Evolutionary conservation across 2,888 invertebrate species (phyloP), one percentile per base, ranked within the genome.

Genomic region (Pecten maximus): DNA sequence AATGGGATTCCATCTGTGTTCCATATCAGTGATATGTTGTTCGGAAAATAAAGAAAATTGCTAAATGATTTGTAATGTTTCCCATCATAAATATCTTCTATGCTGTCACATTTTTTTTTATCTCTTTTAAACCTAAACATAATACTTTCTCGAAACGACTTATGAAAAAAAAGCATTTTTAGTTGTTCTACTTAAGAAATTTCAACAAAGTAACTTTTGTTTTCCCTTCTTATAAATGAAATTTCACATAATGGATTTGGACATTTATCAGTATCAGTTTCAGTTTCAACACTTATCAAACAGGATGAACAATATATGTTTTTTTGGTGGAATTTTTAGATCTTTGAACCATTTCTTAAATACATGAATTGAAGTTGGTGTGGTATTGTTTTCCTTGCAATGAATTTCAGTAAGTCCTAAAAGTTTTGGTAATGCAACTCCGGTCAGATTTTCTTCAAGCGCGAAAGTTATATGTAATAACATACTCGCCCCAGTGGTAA

Each of bases 1-100:
- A 91, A 40, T 40, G 89, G 89, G 8, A 91, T 87, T n/a, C 91
- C 89, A 89, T 91, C 89, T 50, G 91, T 89, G 39, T 91, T 91
- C 91, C 91, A 91, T 23, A 86, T 89, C 2, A 91, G 86, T n/a
- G 91, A 88, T 40, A 91, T 15, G 44, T 74, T 60, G 50, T 88
- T 35, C 16, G 88, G 35, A 35, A 0, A 16, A 0, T 74, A 28
- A 6, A 23, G n/a, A 28, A 54, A 15, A 40, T 74, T 28, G 3
- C 40, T 44, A 44, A 90, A 44, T 86, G 10, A 19, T 88, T 86
- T 0, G n/a, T 91, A 91, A 48, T 87, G 44, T n/a, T 88, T 23
- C 15, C 89, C 89, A 87, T 91, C 88, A 88, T 40, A 89, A 35
- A 91, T 91, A 60, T 91, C 88, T 50, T 87, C 60, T 28, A 88